Percentiles rank a stretch among this genome's conserved stretches.
phyloP scores from a whole-genome alignment of 1,140 invertebrate genomes.

The Triops longicaudatus region DNA sequence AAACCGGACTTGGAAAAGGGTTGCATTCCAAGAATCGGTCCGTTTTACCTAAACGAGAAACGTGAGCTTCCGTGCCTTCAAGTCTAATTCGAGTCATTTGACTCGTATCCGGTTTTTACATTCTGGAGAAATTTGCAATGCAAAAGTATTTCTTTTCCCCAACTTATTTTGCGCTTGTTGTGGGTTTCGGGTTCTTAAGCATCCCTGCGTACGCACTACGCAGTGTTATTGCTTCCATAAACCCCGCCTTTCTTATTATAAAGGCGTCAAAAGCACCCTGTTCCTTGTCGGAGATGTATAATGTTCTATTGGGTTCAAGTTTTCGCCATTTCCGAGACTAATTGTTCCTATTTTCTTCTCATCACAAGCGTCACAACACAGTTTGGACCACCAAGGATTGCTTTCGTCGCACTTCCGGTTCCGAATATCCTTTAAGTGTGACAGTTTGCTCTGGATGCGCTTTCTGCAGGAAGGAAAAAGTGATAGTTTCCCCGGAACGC shows the following conservation, averaged over 20 bases:
- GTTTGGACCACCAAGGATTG: not conserved
- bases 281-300: not conserved
- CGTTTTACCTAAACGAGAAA: not conserved
- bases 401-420: not conserved
- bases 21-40: not conserved
- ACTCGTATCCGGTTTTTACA: not conserved
- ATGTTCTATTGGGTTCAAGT: not conserved
- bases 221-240: not conserved
- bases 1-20: not conserved
- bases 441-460: not conserved
- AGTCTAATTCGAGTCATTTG: not conserved
- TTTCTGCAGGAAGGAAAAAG: not conserved
- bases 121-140: not conserved
- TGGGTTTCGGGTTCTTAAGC: not conserved
- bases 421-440: not conserved
- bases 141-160: not conserved
- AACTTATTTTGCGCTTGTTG: not conserved
- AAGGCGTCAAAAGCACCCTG: not conserved
- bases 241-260: not conserved
- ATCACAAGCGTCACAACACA: not conserved
- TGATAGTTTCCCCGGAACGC: too few relatives aligned
- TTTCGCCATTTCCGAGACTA: not conserved
- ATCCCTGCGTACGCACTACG: slow-evolving; percentile 3
- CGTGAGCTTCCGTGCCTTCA: not conserved
- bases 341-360: not conserved